phyloP scores from a whole-genome alignment of 2,888 invertebrate genomes.

The Epicampocera succincta region DNA sequence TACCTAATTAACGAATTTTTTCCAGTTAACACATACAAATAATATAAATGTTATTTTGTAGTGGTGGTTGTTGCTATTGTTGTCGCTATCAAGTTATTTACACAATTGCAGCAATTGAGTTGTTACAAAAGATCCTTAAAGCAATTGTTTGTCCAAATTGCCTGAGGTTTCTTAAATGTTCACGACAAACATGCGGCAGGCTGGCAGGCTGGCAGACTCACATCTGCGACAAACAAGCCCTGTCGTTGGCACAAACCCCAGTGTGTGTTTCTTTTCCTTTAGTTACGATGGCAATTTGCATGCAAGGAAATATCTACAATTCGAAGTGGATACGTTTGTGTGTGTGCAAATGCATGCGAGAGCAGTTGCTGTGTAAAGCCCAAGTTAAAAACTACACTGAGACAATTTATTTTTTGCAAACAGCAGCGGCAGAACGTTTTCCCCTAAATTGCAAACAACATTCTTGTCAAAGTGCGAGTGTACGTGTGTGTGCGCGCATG shows the following conservation, averaged over 20 bases:
- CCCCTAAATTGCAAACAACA: neutral
- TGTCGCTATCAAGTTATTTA: conserved; percentile 29
- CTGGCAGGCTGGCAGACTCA: neutral
- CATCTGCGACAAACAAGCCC: neutral
- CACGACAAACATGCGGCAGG: conserved; percentile 21
- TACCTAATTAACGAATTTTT: conserved; percentile 61
- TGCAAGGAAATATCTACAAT: conserved; percentile 42
- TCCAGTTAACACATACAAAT: conserved; percentile 47
- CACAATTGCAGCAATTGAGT: conserved; percentile 63
- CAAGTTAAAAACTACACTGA: conserved; percentile 20
- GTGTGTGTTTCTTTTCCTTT: neutral
- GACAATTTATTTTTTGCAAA: conserved; percentile 22
- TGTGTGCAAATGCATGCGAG: conserved; percentile 42
- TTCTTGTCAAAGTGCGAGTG: neutral
- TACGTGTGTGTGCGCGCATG: neutral
- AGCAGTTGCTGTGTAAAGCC: conserved; percentile 23
- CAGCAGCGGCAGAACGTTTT: neutral
- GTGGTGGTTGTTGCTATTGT: conserved; percentile 11
- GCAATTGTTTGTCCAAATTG: conserved; percentile 62
- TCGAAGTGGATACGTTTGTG: conserved; percentile 41
- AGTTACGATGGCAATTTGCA: conserved; percentile 35
- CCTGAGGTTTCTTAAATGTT: conserved; percentile 48
- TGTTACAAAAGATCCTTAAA: conserved; percentile 57
- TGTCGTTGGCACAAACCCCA: conserved; percentile 11
- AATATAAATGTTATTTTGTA: conserved; percentile 12